A percentile compares a stretch with the other conserved stretches of the same genome.
Evolutionary conservation across 2,888 invertebrate genomes (phyloP).

Genomic region (Drosophila peninsularis): DNA sequence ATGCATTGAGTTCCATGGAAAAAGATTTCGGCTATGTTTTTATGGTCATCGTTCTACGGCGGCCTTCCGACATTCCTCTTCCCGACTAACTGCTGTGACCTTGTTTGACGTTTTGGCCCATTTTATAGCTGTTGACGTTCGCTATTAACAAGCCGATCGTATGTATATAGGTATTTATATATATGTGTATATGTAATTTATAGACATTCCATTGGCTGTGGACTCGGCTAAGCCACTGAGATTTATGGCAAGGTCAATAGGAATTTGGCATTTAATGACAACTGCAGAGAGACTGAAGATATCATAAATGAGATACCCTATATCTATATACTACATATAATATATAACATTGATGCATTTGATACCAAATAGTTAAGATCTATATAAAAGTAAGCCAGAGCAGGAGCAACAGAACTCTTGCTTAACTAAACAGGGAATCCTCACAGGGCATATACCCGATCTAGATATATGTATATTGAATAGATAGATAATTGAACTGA

Average conservation of each 20-base stretch:
- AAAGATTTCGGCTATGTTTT: constrained; percentile 48
- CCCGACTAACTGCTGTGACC: constrained; percentile 60
- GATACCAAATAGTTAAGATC: not conserved
- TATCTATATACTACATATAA: not conserved
- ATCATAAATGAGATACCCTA: not conserved
- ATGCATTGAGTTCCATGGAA: constrained; percentile 52
- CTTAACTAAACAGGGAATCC: not conserved
- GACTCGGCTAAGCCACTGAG: not conserved
- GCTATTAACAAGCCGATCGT: constrained; percentile 51
- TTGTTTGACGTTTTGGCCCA: constrained; percentile 56
- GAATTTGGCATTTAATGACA: not conserved
- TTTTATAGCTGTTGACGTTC: constrained; percentile 64
- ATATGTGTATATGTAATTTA: not conserved
- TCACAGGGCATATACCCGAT: not conserved
- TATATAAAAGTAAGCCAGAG: not conserved
- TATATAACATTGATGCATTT: not conserved
- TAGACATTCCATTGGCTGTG: not conserved
- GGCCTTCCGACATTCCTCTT: constrained; percentile 15
- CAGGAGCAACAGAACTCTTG: not conserved
- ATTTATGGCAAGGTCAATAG: constrained; percentile 7
- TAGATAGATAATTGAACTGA: not conserved
- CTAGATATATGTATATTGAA: not conserved
- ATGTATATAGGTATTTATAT: not conserved
- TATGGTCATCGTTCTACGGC: constrained; percentile 34
- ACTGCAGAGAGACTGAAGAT: not conserved